Evolutionary conservation across 2,888 invertebrate species (phyloP), one percentile per base, ranked within the genome.

Genomic region (Ariolimax columbianus): DNA sequence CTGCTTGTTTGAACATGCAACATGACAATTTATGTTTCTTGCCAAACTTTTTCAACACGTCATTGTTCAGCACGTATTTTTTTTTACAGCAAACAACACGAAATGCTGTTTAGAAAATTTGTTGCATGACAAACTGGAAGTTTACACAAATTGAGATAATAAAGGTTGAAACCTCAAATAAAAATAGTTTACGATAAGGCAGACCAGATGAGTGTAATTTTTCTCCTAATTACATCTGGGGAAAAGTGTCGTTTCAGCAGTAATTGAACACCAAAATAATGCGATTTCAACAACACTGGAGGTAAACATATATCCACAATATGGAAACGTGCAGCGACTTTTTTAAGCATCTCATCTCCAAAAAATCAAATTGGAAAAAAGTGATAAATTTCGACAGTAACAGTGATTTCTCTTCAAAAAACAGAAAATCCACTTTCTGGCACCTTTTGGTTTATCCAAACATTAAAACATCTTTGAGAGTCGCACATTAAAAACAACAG

Each of bases 281-380:
- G 75, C 75, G 33, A 33, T 51, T 51, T 75, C 73, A 73, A 75
- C 75, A 75, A 75, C 51, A 75, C 4, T n/a, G 33, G 30, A 51
- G 51, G 33, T 75, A 51, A 75, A 75, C 75, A 75, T 75, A 43
- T 26, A 47, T 73, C 73, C 73, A 73, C 73, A 73, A 73, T 73
- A 72, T 66, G n/a, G 17, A n/a, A 23, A 55, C 3, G 19, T 55
- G 19, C 23, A 6, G 17, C 23, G 17, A 23, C 55, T 55, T 55
- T 55, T 17, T 55, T 3, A 14, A 55, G 2, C 17, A 2, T 19
- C 17, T 23, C 55, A 55, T 19, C 55, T 55, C 2, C 23, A 23
- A 55, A 47, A 23, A 55, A 55, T 55, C 19, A 55, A 55, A 55
- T 2, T 23, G 55, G 3, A 55, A 55, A 6, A 55, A 19, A 47